Evolutionary conservation across 2,113 vertebrate genomes (phyloP).

Genomic region (Vidua chalybeata): DNA sequence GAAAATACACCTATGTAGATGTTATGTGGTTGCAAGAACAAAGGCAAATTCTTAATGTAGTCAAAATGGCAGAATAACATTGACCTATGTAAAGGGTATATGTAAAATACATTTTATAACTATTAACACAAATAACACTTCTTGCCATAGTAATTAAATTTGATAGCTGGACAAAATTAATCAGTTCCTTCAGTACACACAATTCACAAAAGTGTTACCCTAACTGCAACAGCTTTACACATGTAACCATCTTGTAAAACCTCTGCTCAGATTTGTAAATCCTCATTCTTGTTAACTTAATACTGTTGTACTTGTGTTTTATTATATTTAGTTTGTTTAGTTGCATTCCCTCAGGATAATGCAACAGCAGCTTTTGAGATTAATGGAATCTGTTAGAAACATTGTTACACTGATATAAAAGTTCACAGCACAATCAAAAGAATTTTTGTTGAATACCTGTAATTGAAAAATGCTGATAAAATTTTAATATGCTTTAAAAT

Average conservation of each 20-base stretch:
- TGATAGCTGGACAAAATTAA: neutral
- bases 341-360: conserved; percentile 21
- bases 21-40: neutral
- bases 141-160: neutral
- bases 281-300: conserved; percentile 5
- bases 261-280: neutral
- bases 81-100: neutral
- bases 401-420: conserved; percentile 1
- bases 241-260: neutral
- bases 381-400: conserved; percentile 39
- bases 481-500: conserved; percentile 48
- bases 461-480: conserved; percentile 3
- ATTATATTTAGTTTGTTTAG: conserved; percentile 24
- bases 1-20: neutral
- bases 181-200: neutral
- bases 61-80: neutral
- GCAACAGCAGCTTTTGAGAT: conserved; percentile 11
- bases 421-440: conserved; percentile 35
- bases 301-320: conserved; percentile 61
- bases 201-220: neutral
- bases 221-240: neutral
- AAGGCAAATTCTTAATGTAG: neutral
- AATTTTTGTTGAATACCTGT: conserved; percentile 12
- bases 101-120: neutral
- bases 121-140: neutral